Evolutionary conservation across 2,113 vertebrate genomes (phyloP).

Genomic region (Pluvianellus socialis): DNA sequence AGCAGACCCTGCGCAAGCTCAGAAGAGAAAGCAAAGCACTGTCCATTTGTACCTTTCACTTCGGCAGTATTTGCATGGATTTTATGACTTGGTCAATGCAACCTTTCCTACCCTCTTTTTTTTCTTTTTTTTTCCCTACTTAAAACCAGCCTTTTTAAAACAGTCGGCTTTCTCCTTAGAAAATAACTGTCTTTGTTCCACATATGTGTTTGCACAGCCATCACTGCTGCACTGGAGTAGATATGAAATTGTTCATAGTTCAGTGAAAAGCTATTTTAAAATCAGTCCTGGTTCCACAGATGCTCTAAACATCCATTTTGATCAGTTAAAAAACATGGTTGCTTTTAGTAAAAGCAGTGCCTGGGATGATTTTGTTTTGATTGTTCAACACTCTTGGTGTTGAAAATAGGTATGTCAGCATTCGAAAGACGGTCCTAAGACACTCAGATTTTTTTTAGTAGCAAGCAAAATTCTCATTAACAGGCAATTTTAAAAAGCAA

Average conservation of each 20-base stretch:
- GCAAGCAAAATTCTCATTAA: constrained; percentile 61
- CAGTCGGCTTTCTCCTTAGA: neutral
- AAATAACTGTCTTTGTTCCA: neutral
- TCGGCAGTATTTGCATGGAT: neutral
- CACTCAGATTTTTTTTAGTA: constrained; percentile 5
- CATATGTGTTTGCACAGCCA: neutral
- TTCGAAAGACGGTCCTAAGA: constrained; percentile 37
- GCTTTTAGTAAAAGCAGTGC: constrained; percentile 24
- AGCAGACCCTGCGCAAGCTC: no score
- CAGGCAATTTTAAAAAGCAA: constrained; percentile 50
- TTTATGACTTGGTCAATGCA: neutral
- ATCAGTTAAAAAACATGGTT: constrained; percentile 9
- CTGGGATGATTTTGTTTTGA: constrained; percentile 33
- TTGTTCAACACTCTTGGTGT: constrained; percentile 50
- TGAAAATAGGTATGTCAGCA: constrained; percentile 45
- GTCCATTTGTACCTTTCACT: neutral
- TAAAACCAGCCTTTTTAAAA: neutral
- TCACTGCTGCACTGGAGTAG: neutral
- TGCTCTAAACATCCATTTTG: constrained; percentile 35
- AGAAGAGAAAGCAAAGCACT: neutral
- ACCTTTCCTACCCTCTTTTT: neutral
- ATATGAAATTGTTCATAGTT: neutral
- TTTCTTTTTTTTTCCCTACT: neutral
- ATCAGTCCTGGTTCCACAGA: neutral
- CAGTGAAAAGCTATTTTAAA: constrained; percentile 20